Base-by-base conservation (phyloP, 2,797 vertebrate genomes). In the Antrozous pallidus region DNA sequence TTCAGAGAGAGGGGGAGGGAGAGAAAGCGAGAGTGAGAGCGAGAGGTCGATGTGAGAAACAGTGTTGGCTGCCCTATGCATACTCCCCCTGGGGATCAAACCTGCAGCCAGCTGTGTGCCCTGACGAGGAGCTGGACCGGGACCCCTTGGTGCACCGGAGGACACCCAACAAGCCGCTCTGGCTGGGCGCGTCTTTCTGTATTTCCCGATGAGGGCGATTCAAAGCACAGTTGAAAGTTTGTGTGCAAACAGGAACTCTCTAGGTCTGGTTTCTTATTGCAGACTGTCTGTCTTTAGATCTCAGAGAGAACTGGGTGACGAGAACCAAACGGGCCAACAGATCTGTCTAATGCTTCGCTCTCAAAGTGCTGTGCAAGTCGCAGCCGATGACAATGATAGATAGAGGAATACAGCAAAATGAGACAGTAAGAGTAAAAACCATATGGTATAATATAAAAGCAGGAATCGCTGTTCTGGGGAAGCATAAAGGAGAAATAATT, bases 401-500 rank as follows among this genome's bases (percentile, higher is more conserved):
- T 69, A 28, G 69, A 31, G 9, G 73, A 36, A 24, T 31, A 63
- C 0, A 18, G 61, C 2, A 20, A 84, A 92, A 75, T 6, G 6
- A 78, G 88, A 87, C 75, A 54, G 40, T 31, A 58, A 83, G 71
- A 93, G 78, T 58, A 86, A 93, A 94, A 94, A 38, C 47, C 51
- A 12, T 49, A 67, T 14, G n/a, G n/a, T n/a, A n/a, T n/a, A n/a
- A n/a, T n/a, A n/a, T n/a, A n/a, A n/a, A n/a, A 89, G 26, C 47
- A 86, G 75, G 28, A 28, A 74, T 2, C 77, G 54, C 22, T 77
- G 49, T 79, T 92, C 89, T 5, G 20, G 91, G 42, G 33, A 78
- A 81, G 17, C 20, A 84, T 38, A 93, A 77, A 63, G 40, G 42
- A 91, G 26, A 96, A 94, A 92, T 47, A 33, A 75, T 86, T 92